Base-by-base conservation (phyloP, 2,797 vertebrate genomes). In the Pantherophis vulpinus region DNA sequence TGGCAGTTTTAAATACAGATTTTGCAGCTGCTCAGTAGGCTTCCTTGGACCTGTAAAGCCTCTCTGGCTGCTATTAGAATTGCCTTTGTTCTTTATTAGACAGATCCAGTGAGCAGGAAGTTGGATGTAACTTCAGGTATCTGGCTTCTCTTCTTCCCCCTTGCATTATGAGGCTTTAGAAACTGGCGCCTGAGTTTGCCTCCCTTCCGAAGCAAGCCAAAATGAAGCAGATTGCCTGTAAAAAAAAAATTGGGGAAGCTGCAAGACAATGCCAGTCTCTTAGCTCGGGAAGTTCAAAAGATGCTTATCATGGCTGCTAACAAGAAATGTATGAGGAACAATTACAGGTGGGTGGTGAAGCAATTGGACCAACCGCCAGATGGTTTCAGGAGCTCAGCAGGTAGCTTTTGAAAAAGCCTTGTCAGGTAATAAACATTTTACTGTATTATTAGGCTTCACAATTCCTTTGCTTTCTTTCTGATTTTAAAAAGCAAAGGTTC, bases 21-120 rank as follows among this genome's bases (percentile, higher is more conserved):
- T 96, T 96, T 92, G 89, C 96, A 97, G 96, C 97, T 97, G 95
- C 95, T 95, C 96, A 97, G 88, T 95, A 95, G 54, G 95, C 97
- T 97, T 95, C 97, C 96, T 97, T 97, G 96, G 97, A 97, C 97
- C 97, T 96, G 94, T 93, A 96, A 97, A 96, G 87, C 5, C 95
- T 95, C 96, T 96, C 96, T 96, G 96, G 95, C 97, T 97, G 96
- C 83, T 96, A 96, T 96, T 97, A 96, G 96, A 96, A 91, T 91
- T 92, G 96, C 95, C 97, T 97, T 97, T 97, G 96, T 83, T 97
- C 97, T 97, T 97, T 97, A 97, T 98, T 97, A 97, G 91, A 95
- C 95, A 47, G 95, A 91, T 93, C 86, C 94, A 59, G 94, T 96
- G 95, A 92, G 23, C 14, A 94, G 95, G 90, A 90, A 96, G 95